phyloP scores from a whole-genome alignment of 2,113 vertebrate species.

The Ciconia boyciana region DNA sequence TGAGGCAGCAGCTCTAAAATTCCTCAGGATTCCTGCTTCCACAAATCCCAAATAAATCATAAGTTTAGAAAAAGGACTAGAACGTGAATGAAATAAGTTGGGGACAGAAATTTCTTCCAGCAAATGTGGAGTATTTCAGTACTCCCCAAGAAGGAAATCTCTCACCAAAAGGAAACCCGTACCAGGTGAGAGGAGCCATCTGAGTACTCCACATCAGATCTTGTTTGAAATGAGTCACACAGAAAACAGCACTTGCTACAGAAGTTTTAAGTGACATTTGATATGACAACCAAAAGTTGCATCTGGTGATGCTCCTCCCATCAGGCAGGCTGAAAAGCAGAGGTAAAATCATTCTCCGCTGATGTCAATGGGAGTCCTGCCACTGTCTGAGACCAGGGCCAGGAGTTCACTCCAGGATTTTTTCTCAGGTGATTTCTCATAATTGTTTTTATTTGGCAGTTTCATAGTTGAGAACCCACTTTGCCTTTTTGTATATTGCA shows the following conservation, averaged over 20 bases:
- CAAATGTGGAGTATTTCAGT: not conserved
- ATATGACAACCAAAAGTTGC: not conserved
- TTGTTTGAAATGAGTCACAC: not conserved
- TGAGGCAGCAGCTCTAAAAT: not conserved
- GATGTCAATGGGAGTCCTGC: slow-evolving; percentile 29
- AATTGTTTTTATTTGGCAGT: not conserved
- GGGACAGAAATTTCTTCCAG: not conserved
- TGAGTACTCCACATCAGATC: not conserved
- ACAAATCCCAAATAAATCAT: not conserved
- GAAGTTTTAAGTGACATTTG: not conserved
- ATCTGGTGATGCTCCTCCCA: not conserved
- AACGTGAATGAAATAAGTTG: not conserved
- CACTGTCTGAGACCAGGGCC: not conserved
- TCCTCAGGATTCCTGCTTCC: not conserved
- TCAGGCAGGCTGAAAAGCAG: not conserved
- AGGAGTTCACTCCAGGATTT: not conserved
- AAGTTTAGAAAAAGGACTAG: not conserved
- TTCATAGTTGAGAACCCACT: not conserved
- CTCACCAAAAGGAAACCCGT: not conserved
- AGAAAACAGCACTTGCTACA: not conserved
- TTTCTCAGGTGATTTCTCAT: slow-evolving; percentile 11
- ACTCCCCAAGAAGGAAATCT: not conserved
- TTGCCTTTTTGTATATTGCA: not conserved
- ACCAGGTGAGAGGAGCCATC: not conserved
- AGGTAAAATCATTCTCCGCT: not conserved